Evolutionary conservation across 2,797 vertebrate genomes (phyloP).

Genomic region (Sebastes nivosus): DNA sequence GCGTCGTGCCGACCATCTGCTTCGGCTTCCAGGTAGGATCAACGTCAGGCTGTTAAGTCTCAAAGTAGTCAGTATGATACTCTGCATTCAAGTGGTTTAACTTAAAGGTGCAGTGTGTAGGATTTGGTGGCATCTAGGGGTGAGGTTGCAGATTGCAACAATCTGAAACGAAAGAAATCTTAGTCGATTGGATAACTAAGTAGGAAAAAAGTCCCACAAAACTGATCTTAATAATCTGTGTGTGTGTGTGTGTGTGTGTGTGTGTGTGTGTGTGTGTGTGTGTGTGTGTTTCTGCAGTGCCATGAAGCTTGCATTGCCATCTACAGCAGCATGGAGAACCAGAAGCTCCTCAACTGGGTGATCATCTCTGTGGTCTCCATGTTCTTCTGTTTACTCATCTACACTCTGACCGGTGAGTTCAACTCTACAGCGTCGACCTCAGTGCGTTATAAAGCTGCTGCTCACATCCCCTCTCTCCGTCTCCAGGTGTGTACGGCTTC

Average conservation of each 20-base stretch:
- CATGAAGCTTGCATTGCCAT: conserved; percentile 93
- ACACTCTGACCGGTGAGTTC: conserved; percentile 91
- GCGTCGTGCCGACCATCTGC: conserved; percentile 95
- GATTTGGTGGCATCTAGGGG: no score
- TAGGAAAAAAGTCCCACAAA: not conserved
- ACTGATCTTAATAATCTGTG: no score
- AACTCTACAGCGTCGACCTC: not conserved
- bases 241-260: conserved; percentile 26
- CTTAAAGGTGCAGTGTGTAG: no score
- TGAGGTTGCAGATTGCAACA: no score
- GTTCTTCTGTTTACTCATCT: conserved; percentile 92
- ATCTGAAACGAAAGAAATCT: no score
- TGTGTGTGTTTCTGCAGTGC: conserved; percentile 82
- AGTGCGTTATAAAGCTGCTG: not conserved
- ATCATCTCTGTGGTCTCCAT: conserved; percentile 89
- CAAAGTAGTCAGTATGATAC: not conserved
- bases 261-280: not conserved
- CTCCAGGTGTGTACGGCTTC: conserved; percentile 90
- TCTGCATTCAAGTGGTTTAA: not conserved
- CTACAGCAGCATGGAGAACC: conserved; percentile 93
- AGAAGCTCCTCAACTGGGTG: conserved; percentile 89
- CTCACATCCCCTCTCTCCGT: not conserved
- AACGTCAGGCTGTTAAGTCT: not conserved
- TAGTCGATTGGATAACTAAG: not conserved
- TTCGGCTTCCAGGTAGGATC: conserved; percentile 94